Evolutionary conservation across 2,888 invertebrate genomes (phyloP).

Genomic region (Luperina testacea): DNA sequence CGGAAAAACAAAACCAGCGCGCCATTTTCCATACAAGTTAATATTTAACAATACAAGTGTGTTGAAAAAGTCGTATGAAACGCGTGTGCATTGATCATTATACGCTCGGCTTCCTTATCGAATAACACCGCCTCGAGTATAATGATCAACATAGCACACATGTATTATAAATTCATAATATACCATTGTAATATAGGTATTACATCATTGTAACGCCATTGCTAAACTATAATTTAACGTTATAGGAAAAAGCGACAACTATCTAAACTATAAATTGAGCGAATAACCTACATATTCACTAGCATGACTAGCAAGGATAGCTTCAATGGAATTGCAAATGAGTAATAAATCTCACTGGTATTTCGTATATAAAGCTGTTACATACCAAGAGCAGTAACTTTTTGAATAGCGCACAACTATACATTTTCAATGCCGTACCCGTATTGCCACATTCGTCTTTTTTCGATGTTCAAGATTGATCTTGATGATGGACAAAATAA

Average conservation of each 20-base stretch:
- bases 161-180: too few species aligned
- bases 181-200: not conserved
- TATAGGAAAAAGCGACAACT: constrained; percentile 19
- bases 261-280: constrained; percentile 33
- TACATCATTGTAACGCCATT: constrained; percentile 6
- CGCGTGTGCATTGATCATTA: too few species aligned
- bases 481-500: constrained; percentile 14
- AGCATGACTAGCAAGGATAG: constrained; percentile 36
- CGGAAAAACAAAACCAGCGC: too few species aligned
- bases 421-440: constrained; percentile 1
- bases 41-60: too few species aligned
- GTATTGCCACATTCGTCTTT: constrained; percentile 1
- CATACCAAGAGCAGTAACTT: constrained; percentile 13
- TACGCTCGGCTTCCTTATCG: too few species aligned
- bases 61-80: too few species aligned
- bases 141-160: too few species aligned
- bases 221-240: constrained; percentile 10
- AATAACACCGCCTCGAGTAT: too few species aligned
- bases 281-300: constrained; percentile 55
- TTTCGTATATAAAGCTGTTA: constrained; percentile 31
- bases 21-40: too few species aligned
- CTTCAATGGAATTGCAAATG: constrained; percentile 34
- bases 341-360: constrained; percentile 7
- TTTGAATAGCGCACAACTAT: not conserved
- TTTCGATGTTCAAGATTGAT: constrained; percentile 2